Evolutionary conservation across 2,113 vertebrate species (phyloP), one percentile per base, ranked within the genome.

Genomic region (Stomatorhinus ivindoensis): DNA sequence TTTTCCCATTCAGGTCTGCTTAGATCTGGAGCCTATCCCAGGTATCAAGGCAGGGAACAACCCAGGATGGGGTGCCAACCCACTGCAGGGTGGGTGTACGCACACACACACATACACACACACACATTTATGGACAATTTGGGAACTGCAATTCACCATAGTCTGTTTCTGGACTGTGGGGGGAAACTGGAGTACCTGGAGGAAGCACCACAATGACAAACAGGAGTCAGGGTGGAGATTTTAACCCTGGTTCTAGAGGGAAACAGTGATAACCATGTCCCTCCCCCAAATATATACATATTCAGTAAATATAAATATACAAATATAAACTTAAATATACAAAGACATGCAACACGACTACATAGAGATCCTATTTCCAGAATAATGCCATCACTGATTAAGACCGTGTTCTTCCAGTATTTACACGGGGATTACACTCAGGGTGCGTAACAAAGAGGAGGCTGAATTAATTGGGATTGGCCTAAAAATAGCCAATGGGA

Each of bases 401-500:
- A 87, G 31, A 17, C 21, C 6, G 13, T 53, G 47, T 31, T 27
- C 85, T 53, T 87, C 85, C 85, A 6, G 47, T 87, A 53, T 87
- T 87, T 87, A 61, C 91, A 91, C 89, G 91, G 90, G 86, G 91
- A 91, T 88, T 88, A 91, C 92, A 69, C 89, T 92, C 85, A 86
- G 35, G 31, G 55, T 51, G 69, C 82, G 88, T 47, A 48, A 69
- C 47, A 69, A 89, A 58, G 87, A 90, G 90, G 7, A 47, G 85
- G 73, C 87, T 73, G 88, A 65, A 42, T 46, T 61, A n/a, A 21
- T 73, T 19, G n/a, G 86, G 88, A 95, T 93, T 95, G 95, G 95
- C 88, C 90, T 44, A 19, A 39, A 3, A 53, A 42, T 50, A 93
- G 91, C 96, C 95, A 96, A 96, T 95, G 84, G 42, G 89, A 90